Evolutionary conservation across 2,888 invertebrate species (phyloP).

Genomic region (Microplitis manilae): DNA sequence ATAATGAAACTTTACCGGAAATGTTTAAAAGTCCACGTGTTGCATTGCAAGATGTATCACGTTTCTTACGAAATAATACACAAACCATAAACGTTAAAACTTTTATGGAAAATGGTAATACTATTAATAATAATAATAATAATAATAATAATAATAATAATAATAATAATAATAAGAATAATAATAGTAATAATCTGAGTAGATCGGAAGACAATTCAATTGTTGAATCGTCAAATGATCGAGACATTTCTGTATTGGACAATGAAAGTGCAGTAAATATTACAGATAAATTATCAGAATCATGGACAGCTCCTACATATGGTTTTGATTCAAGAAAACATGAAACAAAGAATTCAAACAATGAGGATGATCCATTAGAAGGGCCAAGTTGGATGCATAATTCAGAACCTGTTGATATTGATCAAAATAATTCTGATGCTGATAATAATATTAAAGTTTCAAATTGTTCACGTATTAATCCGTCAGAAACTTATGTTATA

Average conservation of each 20-base stretch:
- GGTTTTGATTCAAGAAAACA: slow-evolving; percentile 14
- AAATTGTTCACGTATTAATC: background rate
- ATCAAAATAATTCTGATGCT: background rate
- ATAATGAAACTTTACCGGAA: slow-evolving; percentile 21
- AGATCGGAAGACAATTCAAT: slow-evolving; percentile 11
- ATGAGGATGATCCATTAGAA: slow-evolving; percentile 64
- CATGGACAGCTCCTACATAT: background rate
- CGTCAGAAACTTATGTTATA: background rate
- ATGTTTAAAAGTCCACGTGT: slow-evolving; percentile 60
- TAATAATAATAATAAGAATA: slow-evolving; percentile 4
- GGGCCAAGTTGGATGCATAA: slow-evolving; percentile 67
- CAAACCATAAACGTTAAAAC: slow-evolving; percentile 61
- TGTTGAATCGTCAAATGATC: slow-evolving; percentile 23
- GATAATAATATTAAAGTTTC: background rate
- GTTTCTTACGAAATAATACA: slow-evolving; percentile 59
- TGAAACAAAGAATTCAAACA: slow-evolving; percentile 6
- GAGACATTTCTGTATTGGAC: slow-evolving; percentile 9
- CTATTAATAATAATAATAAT: slow-evolving; percentile 20
- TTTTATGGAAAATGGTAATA: slow-evolving; percentile 38
- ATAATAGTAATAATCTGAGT: background rate
- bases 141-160: too few species aligned
- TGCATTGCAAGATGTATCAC: slow-evolving; percentile 64
- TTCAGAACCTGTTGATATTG: slow-evolving; percentile 19
- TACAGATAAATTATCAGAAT: background rate
- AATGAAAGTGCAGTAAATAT: background rate